Percentiles rank a stretch among this genome's conserved stretches.
phyloP scores from a whole-genome alignment of 2,888 invertebrate genomes.

The Dexiosoma caninum region DNA sequence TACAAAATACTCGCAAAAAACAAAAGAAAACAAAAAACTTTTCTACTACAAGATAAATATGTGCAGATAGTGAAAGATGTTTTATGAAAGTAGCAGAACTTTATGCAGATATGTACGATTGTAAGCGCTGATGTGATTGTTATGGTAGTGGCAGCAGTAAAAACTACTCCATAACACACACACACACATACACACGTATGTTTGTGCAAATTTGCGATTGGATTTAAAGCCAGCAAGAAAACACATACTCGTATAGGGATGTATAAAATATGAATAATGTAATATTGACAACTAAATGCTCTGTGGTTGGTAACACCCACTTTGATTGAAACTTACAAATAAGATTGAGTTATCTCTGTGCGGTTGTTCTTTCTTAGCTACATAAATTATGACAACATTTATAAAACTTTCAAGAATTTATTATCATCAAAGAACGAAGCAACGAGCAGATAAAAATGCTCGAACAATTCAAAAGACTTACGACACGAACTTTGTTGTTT shows the following conservation, averaged over 20 bases:
- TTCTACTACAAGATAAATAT: conserved; percentile 49
- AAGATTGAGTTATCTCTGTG: conserved; percentile 54
- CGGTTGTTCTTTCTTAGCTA: not conserved
- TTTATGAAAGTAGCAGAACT: conserved; percentile 50
- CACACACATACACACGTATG: too few species aligned
- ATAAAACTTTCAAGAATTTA: conserved; percentile 12
- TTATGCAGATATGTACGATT: conserved; percentile 26
- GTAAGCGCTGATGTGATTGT: not conserved
- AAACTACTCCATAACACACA: not conserved
- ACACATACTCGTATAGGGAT: too few species aligned
- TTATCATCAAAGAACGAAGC: not conserved
- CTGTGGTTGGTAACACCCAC: conserved; percentile 57
- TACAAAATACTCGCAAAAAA: conserved; percentile 5
- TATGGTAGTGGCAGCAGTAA: not conserved
- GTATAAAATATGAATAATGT: conserved; percentile 43
- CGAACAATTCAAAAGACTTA: conserved; percentile 47
- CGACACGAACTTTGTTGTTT: conserved; percentile 41
- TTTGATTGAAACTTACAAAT: conserved; percentile 51
- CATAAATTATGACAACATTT: conserved; percentile 40
- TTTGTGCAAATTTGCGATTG: not conserved
- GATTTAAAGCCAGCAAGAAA: not conserved
- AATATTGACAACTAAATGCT: conserved; percentile 62
- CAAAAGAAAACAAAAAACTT: conserved; percentile 20
- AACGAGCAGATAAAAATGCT: not conserved
- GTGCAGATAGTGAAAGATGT: conserved; percentile 58